These are phyloP conservation scores for Amphiduros pacificus DNA, from an alignment of 2,888 invertebrate genomes.

Conservation along the genomic window DNA sequence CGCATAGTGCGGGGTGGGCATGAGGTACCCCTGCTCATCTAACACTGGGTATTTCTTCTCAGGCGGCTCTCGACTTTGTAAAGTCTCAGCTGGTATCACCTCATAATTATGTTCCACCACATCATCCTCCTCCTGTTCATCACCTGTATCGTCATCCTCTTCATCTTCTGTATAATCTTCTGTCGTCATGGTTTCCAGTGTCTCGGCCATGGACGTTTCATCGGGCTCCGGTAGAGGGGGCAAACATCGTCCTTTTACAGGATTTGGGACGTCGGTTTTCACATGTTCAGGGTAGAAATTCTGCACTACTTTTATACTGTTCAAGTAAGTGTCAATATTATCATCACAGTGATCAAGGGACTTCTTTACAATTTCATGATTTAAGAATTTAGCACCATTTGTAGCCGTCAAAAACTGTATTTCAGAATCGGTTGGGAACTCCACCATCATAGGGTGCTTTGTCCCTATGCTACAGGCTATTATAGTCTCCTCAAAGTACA, in stretches of 20 bases:
- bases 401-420: slow-evolving; percentile 38
- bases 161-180: slow-evolving; percentile 15
- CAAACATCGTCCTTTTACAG: not conserved
- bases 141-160: slow-evolving; percentile 3
- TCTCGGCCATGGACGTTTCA: not conserved
- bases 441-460: slow-evolving; percentile 41
- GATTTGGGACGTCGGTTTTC: too few species aligned
- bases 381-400: slow-evolving; percentile 10
- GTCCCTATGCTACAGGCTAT: slow-evolving; percentile 43
- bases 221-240: not conserved
- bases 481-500: slow-evolving; percentile 38
- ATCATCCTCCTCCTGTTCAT: not conserved
- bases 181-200: slow-evolving; percentile 10
- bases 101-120: slow-evolving; percentile 7
- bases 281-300: slow-evolving; percentile 26
- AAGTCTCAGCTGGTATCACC: slow-evolving; percentile 6
- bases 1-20: too few species aligned
- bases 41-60: too few species aligned
- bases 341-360: slow-evolving; percentile 38
- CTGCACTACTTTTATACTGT: slow-evolving; percentile 45
- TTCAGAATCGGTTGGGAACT: slow-evolving; percentile 39
- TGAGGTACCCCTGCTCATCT: too few species aligned
- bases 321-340: slow-evolving; percentile 39
- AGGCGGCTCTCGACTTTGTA: too few species aligned
- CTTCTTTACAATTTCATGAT: slow-evolving; percentile 32